Evolutionary conservation across 2,113 vertebrate species (phyloP).

Genomic region (Micronycteris hirsuta): DNA sequence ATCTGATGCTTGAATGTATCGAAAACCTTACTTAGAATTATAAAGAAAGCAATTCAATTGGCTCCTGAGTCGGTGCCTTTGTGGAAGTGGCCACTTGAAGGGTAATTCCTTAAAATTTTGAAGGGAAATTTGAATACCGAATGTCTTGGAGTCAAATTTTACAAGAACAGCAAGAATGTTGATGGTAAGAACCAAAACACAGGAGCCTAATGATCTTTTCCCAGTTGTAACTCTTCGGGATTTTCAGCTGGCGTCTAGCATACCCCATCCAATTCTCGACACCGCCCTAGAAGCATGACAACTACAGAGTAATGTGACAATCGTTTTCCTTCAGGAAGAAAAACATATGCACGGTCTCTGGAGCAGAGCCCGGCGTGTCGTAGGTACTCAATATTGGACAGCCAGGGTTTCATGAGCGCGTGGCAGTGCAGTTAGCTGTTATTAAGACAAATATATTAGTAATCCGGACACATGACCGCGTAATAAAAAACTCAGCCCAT

Average conservation of each 20-base stretch:
- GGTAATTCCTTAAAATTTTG: background rate
- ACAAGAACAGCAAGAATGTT: background rate
- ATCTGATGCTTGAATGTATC: background rate
- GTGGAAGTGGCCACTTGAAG: background rate
- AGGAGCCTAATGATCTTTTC: background rate
- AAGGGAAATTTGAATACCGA: background rate
- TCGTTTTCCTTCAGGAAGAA: background rate
- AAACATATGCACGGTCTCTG: background rate
- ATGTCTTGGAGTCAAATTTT: background rate
- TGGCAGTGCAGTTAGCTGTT: too few species aligned
- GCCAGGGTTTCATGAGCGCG: background rate
- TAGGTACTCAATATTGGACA: background rate
- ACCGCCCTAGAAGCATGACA: background rate
- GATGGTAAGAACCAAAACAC: background rate
- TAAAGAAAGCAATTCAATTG: background rate
- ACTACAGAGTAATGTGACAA: background rate
- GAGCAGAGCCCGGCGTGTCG: background rate
- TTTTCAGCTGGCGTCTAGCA: background rate
- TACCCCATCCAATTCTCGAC: background rate
- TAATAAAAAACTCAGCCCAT: background rate
- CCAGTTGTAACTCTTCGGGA: background rate
- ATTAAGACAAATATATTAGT: background rate
- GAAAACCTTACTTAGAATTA: background rate
- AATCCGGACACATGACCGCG: rapidly evolving
- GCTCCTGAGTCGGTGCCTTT: background rate